phyloP scores from a whole-genome alignment of 2,113 vertebrate genomes.

The Xenus cinereus region DNA sequence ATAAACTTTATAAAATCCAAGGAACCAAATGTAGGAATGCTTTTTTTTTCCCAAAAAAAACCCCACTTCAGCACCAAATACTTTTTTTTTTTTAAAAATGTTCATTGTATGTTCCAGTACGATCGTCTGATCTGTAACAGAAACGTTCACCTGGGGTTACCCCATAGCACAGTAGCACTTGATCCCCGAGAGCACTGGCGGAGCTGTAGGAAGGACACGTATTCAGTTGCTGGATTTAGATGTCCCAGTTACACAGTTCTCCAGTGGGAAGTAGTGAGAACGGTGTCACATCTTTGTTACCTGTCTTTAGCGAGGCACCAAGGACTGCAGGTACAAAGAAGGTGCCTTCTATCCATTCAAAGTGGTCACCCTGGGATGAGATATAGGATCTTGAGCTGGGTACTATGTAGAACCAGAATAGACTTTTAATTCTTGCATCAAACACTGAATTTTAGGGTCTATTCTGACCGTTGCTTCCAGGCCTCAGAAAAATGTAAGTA shows the following conservation, averaged over 20 bases:
- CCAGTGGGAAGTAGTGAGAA: background rate
- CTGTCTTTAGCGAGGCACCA: background rate
- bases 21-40: background rate
- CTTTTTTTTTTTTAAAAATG: background rate
- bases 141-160: background rate
- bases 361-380: background rate
- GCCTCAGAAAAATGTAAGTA: background rate
- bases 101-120: background rate
- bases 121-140: background rate
- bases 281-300: background rate
- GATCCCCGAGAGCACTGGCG: background rate
- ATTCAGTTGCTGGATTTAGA: background rate
- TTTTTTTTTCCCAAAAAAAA: no score
- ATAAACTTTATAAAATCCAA: background rate
- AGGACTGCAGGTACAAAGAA: background rate
- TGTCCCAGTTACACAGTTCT: background rate
- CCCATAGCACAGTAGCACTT: background rate
- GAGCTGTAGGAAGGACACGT: background rate
- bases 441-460: background rate
- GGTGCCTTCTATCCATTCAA: background rate
- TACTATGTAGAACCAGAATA: background rate
- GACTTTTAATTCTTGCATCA: background rate
- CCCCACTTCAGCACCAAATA: background rate
- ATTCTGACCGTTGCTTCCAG: background rate
- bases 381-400: background rate